Evolutionary conservation across 2,797 vertebrate species (phyloP), one percentile per base, ranked within the genome.

Genomic region (Crenichthys baileyi): DNA sequence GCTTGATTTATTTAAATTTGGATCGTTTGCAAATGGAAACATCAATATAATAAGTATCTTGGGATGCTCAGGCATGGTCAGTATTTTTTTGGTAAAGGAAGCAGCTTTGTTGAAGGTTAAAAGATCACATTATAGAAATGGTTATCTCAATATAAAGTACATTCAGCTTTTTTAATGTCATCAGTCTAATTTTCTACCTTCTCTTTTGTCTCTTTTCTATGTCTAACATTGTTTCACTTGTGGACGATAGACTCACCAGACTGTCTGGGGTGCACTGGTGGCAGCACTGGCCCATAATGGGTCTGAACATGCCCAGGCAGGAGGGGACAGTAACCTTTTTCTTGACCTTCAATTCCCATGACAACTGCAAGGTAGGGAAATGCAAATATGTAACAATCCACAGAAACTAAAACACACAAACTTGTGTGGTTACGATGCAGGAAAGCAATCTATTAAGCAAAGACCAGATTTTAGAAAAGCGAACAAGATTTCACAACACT

Each of bases 231-330:
- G 41, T 11, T 75, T 7, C 56, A 20, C n/a, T 70, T 70, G 39
- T n/a, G 41, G 67, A 70, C n/a, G 24, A 48, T 48, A 24, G 12
- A 85, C 96, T 97, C 83, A 99, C 98, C 96, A 98, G 95, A 91
- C 98, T 98, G 85, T 95, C 93, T 0, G 97, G 97, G 48, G 96
- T 97, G 85, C 98, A 99, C 82, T 93, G 96, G 86, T 97, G 96
- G 90, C 98, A 99, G 89, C 97, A 97, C 50, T 94, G 96, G 71
- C 96, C 94, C 16, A 95, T 91, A 39, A 83, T 67, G 0, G 97
- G 97, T 12, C 96, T 95, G 76, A 92, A 95, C 29, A 91, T 95
- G 67, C 96, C 96, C 88, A 97, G 91, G 79, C 96, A 96, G 0
- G 96, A 96, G 84, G 89, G 83, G 44, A 94, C 87, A 0, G 76